Evolutionary conservation across 2,888 invertebrate species (phyloP).

Genomic region (Lumbricus terrestris): DNA sequence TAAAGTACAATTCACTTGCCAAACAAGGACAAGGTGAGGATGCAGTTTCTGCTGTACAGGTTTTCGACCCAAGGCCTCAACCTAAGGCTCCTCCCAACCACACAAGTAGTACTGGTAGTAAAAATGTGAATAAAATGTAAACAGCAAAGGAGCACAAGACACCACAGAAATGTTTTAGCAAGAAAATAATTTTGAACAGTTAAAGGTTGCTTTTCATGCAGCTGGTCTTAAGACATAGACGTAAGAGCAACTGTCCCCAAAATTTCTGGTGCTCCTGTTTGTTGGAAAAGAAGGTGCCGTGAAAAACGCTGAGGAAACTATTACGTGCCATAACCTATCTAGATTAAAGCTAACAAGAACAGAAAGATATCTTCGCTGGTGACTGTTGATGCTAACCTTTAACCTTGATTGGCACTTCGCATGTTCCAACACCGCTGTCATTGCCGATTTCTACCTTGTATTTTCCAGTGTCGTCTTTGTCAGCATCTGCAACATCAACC

Average conservation of each 20-base stretch:
- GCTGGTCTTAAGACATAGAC: background rate
- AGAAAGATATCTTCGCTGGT: background rate
- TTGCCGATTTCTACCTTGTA: slow-evolving; percentile 86
- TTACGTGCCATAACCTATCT: too few relatives aligned
- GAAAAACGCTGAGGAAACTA: too few relatives aligned
- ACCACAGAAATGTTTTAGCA: too few relatives aligned
- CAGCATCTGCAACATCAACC: slow-evolving; percentile 65
- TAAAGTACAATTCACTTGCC: too few relatives aligned
- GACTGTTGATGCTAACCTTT: slow-evolving; percentile 66
- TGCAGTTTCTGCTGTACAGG: background rate
- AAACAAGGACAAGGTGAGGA: too few relatives aligned
- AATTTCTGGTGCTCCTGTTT: too few relatives aligned
- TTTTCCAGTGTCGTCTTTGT: slow-evolving; percentile 82
- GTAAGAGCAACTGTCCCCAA: too few relatives aligned
- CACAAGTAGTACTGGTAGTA: too few relatives aligned
- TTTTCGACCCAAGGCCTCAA: background rate
- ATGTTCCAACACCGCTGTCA: slow-evolving; percentile 82
- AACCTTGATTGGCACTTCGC: slow-evolving; percentile 80
- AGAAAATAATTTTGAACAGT: too few relatives aligned
- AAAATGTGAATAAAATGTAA: too few relatives aligned
- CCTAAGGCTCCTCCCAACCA: background rate
- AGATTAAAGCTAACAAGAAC: background rate
- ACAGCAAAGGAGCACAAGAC: too few relatives aligned
- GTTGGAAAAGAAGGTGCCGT: too few relatives aligned
- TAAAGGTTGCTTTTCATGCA: background rate